Conservation (phyloP, 2,797 vertebrate species). For the Gallinago solitaria region DNA sequence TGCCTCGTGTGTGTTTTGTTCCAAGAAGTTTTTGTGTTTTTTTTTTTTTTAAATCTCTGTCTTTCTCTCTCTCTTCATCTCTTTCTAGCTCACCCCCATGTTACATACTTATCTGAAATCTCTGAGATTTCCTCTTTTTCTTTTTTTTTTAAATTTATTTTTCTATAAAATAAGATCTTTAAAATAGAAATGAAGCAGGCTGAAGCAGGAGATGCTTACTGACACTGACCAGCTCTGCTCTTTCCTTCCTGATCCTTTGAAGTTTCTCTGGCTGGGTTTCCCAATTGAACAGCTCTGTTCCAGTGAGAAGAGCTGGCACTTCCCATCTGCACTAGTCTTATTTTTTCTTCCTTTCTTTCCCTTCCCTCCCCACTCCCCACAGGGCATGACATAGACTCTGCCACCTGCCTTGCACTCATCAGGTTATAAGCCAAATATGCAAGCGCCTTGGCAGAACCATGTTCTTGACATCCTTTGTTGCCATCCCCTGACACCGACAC, state of each 20-base stretch:
- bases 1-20: constrained; percentile 60
- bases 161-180: neutral
- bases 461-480: constrained; percentile 62
- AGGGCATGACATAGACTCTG: constrained; percentile 59
- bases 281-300: neutral
- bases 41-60: neutral
- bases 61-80: neutral
- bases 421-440: constrained; percentile 62
- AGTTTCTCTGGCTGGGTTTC: constrained; percentile 15
- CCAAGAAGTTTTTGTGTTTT: constrained; percentile 34
- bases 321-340: constrained; percentile 50
- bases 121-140: neutral
- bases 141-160: neutral
- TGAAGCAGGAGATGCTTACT: neutral
- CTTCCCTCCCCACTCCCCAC: constrained; percentile 18
- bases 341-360: constrained; percentile 44
- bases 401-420: constrained; percentile 57
- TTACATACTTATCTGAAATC: neutral
- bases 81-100: neutral
- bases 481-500: constrained; percentile 41
- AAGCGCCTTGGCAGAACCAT: neutral
- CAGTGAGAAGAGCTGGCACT: constrained; percentile 36
- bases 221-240: neutral
- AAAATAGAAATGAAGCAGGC: neutral
- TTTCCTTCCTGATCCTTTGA: neutral